These are phyloP conservation scores for Arge pagana DNA, from an alignment of 2,888 invertebrate species.

Conservation along the genomic window DNA sequence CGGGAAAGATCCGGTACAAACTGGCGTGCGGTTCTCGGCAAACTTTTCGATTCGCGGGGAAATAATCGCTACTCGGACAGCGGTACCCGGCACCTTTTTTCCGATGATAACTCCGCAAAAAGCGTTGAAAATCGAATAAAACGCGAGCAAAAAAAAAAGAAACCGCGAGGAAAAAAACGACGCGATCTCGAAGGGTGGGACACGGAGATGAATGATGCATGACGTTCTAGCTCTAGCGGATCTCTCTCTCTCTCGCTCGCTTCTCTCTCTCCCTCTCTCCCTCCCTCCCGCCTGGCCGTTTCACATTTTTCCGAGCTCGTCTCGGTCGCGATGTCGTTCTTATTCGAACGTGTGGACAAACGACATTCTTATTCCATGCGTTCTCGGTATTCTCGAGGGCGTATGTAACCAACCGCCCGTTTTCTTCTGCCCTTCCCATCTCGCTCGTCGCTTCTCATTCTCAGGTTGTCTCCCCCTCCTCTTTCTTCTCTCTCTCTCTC, in stretches of 20 bases:
- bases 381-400: constrained; percentile 17
- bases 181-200: not conserved
- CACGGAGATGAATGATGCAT: constrained; percentile 12
- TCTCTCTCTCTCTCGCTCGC: not conserved
- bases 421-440: too few relatives aligned
- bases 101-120: not conserved
- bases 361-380: constrained; percentile 18
- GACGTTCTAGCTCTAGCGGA: too few relatives aligned
- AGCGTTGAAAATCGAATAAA: not conserved
- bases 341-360: constrained; percentile 11
- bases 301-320: not conserved
- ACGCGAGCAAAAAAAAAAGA: not conserved
- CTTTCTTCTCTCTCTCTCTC: too few relatives aligned
- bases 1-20: too few relatives aligned
- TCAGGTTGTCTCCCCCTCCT: too few relatives aligned
- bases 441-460: too few relatives aligned
- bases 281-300: not conserved
- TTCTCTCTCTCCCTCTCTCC: not conserved
- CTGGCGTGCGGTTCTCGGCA: too few relatives aligned
- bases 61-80: too few relatives aligned
- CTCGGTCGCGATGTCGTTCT: not conserved
- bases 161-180: not conserved
- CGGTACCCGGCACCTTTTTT: too few relatives aligned
- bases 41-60: too few relatives aligned
- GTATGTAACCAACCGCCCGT: too few relatives aligned